phyloP scores from a whole-genome alignment of 2,888 invertebrate genomes.

The Megaustenia siamemsis region DNA sequence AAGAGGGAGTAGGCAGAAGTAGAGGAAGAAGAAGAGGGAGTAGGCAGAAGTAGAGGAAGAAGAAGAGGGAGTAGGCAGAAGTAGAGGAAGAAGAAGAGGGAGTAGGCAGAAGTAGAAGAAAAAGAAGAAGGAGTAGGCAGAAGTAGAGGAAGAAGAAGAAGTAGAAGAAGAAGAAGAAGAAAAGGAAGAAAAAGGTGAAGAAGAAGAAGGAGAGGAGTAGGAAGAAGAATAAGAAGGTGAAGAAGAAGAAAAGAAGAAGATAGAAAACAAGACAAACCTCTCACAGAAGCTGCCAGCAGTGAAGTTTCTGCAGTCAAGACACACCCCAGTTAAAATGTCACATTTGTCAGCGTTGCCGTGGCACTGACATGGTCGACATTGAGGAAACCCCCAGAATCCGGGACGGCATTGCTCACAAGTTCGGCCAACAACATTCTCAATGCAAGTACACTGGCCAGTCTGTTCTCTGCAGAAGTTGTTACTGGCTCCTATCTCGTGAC shows the following conservation, averaged over 20 bases:
- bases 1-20: too few relatives aligned
- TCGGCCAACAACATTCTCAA: conserved; percentile 92
- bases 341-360: conserved; percentile 97
- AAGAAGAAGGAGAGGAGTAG: too few relatives aligned
- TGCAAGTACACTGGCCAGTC: conserved; percentile 96
- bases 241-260: not conserved
- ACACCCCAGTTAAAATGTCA: conserved; percentile 93
- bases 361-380: conserved; percentile 96
- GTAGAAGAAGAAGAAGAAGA: too few relatives aligned
- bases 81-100: too few relatives aligned
- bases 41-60: too few relatives aligned
- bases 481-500: conserved; percentile 94
- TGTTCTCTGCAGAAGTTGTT: conserved; percentile 95
- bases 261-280: conserved; percentile 62
- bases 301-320: conserved; percentile 91
- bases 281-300: conserved; percentile 95
- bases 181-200: too few relatives aligned
- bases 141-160: too few relatives aligned
- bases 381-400: conserved; percentile 98
- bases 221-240: too few relatives aligned
- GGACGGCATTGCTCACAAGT: conserved; percentile 97
- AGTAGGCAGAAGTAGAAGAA: too few relatives aligned
- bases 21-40: too few relatives aligned
- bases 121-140: too few relatives aligned
- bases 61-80: too few relatives aligned